Percentiles rank a stretch among this genome's conserved stretches.
phyloP scores from a whole-genome alignment of 1,140 invertebrate genomes.

The Microvelia longipes region DNA sequence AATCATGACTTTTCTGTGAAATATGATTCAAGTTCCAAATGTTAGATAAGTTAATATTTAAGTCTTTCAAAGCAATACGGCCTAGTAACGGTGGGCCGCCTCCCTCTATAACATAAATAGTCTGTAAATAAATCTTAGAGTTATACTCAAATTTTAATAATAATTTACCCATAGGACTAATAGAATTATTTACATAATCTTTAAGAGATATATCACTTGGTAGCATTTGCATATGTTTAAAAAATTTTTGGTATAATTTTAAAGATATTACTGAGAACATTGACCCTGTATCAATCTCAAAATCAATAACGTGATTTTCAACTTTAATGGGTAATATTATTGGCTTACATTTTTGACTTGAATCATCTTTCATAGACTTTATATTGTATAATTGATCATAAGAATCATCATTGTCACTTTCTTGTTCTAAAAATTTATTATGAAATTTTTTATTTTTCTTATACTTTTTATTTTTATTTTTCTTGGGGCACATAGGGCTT shows the following conservation, averaged over 20 bases:
- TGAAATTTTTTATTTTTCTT: background rate
- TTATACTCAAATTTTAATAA: background rate
- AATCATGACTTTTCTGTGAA: no score
- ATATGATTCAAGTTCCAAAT: no score
- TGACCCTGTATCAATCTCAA: background rate
- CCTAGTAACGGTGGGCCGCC: background rate
- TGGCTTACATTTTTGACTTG: background rate
- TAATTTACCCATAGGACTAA: background rate
- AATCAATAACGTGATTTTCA: background rate
- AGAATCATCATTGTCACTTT: background rate
- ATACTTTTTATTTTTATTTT: background rate
- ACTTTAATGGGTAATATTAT: background rate
- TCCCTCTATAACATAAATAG: background rate
- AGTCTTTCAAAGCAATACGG: no score
- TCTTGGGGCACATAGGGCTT: background rate
- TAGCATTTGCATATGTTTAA: background rate
- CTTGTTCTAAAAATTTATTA: background rate
- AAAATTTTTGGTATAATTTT: background rate
- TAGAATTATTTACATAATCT: background rate
- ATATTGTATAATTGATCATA: background rate
- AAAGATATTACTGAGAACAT: background rate
- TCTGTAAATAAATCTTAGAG: background rate
- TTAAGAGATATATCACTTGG: background rate
- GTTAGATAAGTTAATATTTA: no score
- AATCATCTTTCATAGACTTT: background rate